These are phyloP conservation scores for Actinemys pallida DNA, from an alignment of 2,113 vertebrate species.

Conservation along the genomic window DNA sequence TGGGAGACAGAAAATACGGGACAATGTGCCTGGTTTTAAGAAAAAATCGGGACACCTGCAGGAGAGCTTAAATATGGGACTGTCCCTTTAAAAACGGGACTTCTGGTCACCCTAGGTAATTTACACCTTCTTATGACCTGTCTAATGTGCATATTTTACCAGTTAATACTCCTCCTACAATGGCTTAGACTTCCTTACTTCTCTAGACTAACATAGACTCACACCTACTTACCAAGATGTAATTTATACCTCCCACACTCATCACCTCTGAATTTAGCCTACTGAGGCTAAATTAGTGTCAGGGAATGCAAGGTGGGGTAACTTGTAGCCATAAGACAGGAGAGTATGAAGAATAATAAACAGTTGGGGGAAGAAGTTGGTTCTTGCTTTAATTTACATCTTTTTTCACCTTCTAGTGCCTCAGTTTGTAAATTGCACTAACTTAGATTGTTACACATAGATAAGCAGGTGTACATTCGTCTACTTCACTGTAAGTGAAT, in stretches of 20 bases:
- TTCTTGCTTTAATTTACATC: constrained; percentile 5
- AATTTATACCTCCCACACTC: neutral
- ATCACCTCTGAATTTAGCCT: constrained; percentile 8
- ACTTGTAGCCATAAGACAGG: neutral
- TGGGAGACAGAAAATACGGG: too few relatives aligned
- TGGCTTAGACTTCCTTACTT: too few relatives aligned
- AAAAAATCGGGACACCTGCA: too few relatives aligned
- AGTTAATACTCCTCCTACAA: too few relatives aligned
- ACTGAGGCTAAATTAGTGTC: neutral
- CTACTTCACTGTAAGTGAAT: neutral
- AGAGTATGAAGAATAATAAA: neutral
- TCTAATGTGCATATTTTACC: too few relatives aligned
- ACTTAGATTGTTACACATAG: neutral
- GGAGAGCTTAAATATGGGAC: too few relatives aligned
- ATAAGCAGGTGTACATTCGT: neutral
- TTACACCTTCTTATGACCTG: too few relatives aligned
- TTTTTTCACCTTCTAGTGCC: neutral
- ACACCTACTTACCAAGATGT: neutral
- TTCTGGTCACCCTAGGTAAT: too few relatives aligned
- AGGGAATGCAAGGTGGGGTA: neutral
- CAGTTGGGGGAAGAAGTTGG: neutral
- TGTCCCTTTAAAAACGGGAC: too few relatives aligned
- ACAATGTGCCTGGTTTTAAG: too few relatives aligned
- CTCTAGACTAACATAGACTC: constrained; percentile 23
- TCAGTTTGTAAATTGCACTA: neutral